Base-by-base conservation (phyloP, 2,113 vertebrate genomes). In the Formicarius rufipectus region DNA sequence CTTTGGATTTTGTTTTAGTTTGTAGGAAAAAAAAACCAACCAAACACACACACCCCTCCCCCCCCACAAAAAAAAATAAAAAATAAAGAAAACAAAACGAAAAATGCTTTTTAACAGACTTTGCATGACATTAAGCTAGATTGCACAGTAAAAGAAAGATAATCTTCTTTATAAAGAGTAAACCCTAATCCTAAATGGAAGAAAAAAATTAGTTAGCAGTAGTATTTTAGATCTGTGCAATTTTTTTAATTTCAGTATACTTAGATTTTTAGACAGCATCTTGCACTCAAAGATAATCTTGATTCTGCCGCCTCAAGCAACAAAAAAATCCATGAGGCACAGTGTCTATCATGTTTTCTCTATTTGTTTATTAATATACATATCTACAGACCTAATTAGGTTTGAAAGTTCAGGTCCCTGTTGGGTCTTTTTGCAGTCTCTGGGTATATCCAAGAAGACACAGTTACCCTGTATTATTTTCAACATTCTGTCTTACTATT, bases 1-100 rank as follows among this genome's bases (percentile, higher is more conserved):
- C 60, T 90, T 82, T 71, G 37, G 31, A 80, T 92, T 95, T 93
- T 96, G 37, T 88, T 93, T 94, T 60, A 69, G 19, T 90, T 92
- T 81, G 39, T 33, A 55, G n/a, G 0, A 5, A 18, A 9, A 47
- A 25, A 20, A 33, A 16, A n/a, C n/a, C n/a, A n/a, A n/a, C n/a
- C n/a, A n/a, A n/a, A n/a, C n/a, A n/a, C n/a, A n/a, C n/a, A n/a
- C n/a, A n/a, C n/a, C n/a, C n/a, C n/a, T n/a, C n/a, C n/a, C n/a
- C n/a, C n/a, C n/a, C n/a, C n/a, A n/a, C n/a, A n/a, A n/a, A n/a
- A n/a, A n/a, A n/a, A n/a, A n/a, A n/a, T n/a, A n/a, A n/a, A n/a
- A n/a, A n/a, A n/a, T n/a, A n/a, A n/a, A n/a, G n/a, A n/a, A 4
- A 5, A 18, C 7, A 47, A 25, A 20, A 30, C 12, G 7, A 47